These are phyloP conservation scores for Caenorhabditis plicata DNA, from an alignment of 2,888 invertebrate genomes.

Conservation along the genomic window DNA sequence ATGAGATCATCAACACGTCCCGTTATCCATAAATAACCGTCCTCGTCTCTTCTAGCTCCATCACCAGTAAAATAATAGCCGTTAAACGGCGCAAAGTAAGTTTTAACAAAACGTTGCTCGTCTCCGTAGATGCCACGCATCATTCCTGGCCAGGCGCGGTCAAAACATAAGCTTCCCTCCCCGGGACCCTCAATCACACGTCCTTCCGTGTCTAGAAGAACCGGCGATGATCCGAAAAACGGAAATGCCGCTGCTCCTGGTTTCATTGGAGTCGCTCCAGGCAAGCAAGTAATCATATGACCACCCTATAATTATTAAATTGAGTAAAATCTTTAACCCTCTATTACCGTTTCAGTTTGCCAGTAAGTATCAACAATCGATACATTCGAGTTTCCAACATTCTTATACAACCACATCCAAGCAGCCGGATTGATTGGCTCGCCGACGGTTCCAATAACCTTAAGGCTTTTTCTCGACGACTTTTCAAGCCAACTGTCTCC, in stretches of 20 bases:
- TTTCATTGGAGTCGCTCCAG: constrained; percentile 93
- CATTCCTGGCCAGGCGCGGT: constrained; percentile 95
- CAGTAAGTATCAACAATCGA: constrained; percentile 97
- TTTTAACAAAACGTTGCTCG: constrained; percentile 79
- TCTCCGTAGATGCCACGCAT: constrained; percentile 91
- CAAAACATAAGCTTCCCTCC: constrained; percentile 73
- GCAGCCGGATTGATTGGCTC: constrained; percentile 94
- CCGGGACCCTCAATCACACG: constrained; percentile 51
- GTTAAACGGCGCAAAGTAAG: constrained; percentile 92
- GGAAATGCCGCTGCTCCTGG: constrained; percentile 97
- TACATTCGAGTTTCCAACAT: constrained; percentile 68
- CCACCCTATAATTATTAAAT: too few relatives aligned
- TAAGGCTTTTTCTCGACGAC: constrained; percentile 68
- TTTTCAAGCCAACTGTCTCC: constrained; percentile 82
- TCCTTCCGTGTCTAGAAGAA: constrained; percentile 81
- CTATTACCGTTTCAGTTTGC: constrained; percentile 99
- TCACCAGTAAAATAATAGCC: constrained; percentile 98
- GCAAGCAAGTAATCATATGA: constrained; percentile 90
- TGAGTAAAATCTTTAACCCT: too few relatives aligned
- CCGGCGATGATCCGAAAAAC: constrained; percentile 93
- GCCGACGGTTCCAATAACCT: constrained; percentile 92
- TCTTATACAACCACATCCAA: constrained; percentile 63
- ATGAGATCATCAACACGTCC: constrained; percentile 88
- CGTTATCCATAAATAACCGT: constrained; percentile 75
- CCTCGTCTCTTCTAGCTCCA: constrained; percentile 76